Evolutionary conservation across 2,797 vertebrate genomes (phyloP).

Genomic region (Columba guinea): DNA sequence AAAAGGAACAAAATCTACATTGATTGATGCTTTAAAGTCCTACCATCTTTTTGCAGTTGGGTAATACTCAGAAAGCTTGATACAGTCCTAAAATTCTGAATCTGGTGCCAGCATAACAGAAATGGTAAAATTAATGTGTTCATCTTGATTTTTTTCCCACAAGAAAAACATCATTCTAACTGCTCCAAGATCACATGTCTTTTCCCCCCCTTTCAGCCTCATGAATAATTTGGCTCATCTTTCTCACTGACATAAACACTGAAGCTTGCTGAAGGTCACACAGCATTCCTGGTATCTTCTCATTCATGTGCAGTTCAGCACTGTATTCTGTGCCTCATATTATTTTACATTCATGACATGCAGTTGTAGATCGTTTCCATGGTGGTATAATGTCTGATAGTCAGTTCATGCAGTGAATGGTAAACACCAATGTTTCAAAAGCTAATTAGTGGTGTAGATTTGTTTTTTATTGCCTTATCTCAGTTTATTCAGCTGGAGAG

Average conservation of each 20-base stretch:
- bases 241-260: background rate
- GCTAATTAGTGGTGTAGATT: conserved; percentile 12
- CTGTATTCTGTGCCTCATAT: background rate
- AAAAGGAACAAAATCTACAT: background rate
- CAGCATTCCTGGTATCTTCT: background rate
- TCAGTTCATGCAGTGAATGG: background rate
- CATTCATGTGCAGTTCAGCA: background rate
- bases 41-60: conserved; percentile 1
- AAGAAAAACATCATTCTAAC: conserved; percentile 1
- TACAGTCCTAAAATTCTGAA: background rate
- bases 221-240: conserved; percentile 51
- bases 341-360: background rate
- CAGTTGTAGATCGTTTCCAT: background rate
- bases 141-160: conserved; percentile 12
- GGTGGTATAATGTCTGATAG: background rate
- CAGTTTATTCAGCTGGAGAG: conserved; percentile 34
- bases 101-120: background rate
- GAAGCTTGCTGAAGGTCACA: conserved; percentile 9
- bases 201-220: background rate
- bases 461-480: background rate
- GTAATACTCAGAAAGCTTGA: conserved; percentile 31
- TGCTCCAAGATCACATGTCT: conserved; percentile 14
- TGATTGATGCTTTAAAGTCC: conserved; percentile 6
- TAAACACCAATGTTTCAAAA: conserved; percentile 20
- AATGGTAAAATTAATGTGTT: background rate